Evolutionary conservation across 1,140 invertebrate species (phyloP), one percentile per base, ranked within the genome.

Genomic region (Wiebesia pumilae): DNA sequence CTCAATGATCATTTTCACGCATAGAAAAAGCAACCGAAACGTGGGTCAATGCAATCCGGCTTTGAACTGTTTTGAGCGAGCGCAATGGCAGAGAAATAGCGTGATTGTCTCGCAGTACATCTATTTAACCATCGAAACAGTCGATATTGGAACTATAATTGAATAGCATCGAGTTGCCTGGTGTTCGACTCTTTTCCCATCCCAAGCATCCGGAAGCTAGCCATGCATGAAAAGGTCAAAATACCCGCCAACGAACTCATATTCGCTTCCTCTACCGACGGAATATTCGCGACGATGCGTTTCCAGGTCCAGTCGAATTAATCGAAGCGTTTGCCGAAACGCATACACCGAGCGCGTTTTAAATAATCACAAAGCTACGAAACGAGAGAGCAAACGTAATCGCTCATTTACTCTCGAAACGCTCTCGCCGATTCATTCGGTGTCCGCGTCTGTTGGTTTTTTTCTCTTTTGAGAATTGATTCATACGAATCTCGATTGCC

Each of bases 111-210:
- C 33, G 9, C 0, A 35, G 67, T 35, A 67, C 27, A 14, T 33
- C 6, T n/a, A 33, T 67, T 67, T 67, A 67, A 33, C 67, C 12
- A 38, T 35, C 30, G 1, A 38, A 71, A 71, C 35, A 6, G 33
- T 71, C 67, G 67, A 71, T 71, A 71, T 38, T 33, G 67, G 33
- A 71, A 71, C 21, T 71, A 71, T 35, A 71, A 71, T 71, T 71
- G 33, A 71, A 71, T 62, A 62, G 24, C 24, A 62, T 62, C 21
- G 51, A 2, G 7, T 30, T 67, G 65, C 65, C 19, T 27, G 51
- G 51, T 54, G 19, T 54, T 54, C 16, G 58, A 62, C 58, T 62
- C 21, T 62, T 62, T 62, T 62, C 58, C 58, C 58, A 62, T 24
- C 24, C 24, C 24, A 24, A 62, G 27, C 14, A 0, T 6, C 21